A percentile compares a stretch with the other conserved stretches of the same genome.
Conservation (phyloP, 2,888 invertebrate species). For the Drosophila nigritarsus region DNA sequence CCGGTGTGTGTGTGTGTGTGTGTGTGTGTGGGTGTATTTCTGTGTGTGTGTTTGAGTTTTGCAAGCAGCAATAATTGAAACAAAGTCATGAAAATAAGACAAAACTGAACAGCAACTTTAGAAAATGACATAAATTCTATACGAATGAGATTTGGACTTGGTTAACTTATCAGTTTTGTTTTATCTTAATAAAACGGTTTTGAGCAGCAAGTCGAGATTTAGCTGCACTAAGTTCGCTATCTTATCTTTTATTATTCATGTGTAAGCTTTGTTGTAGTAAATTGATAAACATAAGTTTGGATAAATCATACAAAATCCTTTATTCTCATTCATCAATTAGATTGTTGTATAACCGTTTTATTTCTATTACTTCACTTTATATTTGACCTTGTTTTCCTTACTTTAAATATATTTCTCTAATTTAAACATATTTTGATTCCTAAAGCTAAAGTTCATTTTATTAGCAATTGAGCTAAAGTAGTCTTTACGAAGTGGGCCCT, state of each 20-base stretch:
- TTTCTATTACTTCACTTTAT: neutral
- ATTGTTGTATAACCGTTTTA: too few species aligned
- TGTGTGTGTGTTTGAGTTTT: slow-evolving; percentile 8
- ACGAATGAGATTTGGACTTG: neutral
- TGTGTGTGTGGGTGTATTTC: slow-evolving; percentile 8
- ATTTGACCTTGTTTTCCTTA: neutral
- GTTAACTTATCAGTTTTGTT: neutral
- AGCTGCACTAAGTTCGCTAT: neutral
- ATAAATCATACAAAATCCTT: too few species aligned
- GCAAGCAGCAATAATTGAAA: slow-evolving; percentile 2
- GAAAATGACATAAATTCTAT: neutral
- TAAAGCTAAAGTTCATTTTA: neutral
- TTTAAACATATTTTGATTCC: neutral
- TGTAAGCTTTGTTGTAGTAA: too few species aligned
- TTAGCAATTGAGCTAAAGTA: slow-evolving; percentile 11
- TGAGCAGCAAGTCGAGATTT: neutral
- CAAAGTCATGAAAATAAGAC: neutral
- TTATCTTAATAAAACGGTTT: too few species aligned
- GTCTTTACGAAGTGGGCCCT: slow-evolving; percentile 1
- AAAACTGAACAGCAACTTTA: too few species aligned
- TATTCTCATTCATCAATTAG: too few species aligned
- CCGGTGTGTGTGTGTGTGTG: slow-evolving; percentile 11
- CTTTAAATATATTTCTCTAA: neutral
- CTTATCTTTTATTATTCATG: too few species aligned
- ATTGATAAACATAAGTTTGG: too few species aligned